These are phyloP conservation scores for Heteromyza rotundicornis DNA, from an alignment of 2,888 invertebrate genomes.

Conservation along the genomic window DNA sequence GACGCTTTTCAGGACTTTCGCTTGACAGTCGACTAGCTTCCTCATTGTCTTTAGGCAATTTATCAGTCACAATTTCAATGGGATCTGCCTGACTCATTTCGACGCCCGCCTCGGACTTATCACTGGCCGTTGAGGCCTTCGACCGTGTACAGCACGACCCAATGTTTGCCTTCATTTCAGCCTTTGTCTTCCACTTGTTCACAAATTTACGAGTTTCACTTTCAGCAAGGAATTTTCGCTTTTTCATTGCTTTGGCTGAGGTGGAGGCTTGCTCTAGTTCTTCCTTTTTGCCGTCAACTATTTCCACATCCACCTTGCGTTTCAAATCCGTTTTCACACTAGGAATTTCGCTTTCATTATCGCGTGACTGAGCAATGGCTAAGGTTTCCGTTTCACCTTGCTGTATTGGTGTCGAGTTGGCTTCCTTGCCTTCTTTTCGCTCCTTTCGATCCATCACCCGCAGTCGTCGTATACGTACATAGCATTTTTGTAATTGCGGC, in stretches of 20 bases:
- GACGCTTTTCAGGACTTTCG: too few species aligned
- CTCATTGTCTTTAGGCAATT: too few species aligned
- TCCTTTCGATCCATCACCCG: background rate
- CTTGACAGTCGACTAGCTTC: too few species aligned
- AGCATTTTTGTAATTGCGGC: background rate
- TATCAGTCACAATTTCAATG: background rate
- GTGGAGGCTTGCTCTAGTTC: background rate
- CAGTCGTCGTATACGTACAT: background rate
- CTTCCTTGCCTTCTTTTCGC: conserved; percentile 4
- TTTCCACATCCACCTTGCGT: background rate
- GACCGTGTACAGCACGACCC: background rate
- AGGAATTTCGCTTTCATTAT: background rate
- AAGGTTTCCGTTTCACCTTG: too few species aligned
- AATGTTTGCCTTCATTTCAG: conserved; percentile 32
- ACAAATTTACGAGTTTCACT: too few species aligned
- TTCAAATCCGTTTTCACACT: background rate
- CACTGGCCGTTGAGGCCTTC: background rate
- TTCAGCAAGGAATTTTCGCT: too few species aligned
- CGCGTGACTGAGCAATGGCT: background rate
- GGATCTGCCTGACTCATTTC: too few species aligned
- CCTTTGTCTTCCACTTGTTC: conserved; percentile 51
- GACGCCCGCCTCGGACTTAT: background rate
- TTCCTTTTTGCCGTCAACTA: background rate
- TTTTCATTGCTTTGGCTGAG: too few species aligned
- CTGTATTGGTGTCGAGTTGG: too few species aligned